These are phyloP conservation scores for Periophthalmus magnuspinnatus DNA, from an alignment of 2,797 vertebrate genomes.

Conservation along the genomic window DNA sequence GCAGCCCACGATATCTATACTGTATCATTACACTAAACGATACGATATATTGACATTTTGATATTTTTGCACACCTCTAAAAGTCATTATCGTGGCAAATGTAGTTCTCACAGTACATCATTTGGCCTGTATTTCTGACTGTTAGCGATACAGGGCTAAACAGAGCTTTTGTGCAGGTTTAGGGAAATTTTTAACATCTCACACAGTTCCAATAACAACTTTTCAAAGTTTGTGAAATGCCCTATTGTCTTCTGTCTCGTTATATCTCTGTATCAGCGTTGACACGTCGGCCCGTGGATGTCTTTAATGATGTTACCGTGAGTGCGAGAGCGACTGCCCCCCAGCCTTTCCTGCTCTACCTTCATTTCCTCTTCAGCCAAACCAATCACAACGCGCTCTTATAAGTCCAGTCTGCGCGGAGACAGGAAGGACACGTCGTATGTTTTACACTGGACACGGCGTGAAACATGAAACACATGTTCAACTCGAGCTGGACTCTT, in stretches of 20 bases:
- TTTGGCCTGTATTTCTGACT: no score
- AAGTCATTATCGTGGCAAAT: no score
- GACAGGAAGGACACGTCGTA: constrained; percentile 7
- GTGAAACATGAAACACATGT: constrained; percentile 21
- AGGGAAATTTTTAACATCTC: neutral
- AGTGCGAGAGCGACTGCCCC: constrained; percentile 33
- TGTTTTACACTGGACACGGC: constrained; percentile 17
- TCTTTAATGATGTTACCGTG: constrained; percentile 24
- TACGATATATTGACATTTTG: no score
- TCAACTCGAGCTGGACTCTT: constrained; percentile 12
- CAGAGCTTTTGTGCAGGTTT: neutral
- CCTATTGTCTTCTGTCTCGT: constrained; percentile 23
- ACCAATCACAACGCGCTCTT: constrained; percentile 43
- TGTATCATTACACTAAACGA: no score
- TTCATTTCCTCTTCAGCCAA: constrained; percentile 28
- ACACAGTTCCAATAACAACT: neutral
- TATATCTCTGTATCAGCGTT: neutral
- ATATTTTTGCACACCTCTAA: no score
- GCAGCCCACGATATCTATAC: no score
- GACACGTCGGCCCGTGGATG: constrained; percentile 27
- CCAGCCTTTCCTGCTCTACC: constrained; percentile 32
- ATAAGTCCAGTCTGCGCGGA: constrained; percentile 30
- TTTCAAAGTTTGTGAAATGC: neutral
- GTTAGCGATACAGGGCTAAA: no score
- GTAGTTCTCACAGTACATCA: no score